These are phyloP conservation scores for Onthophagus taurus DNA, from an alignment of 1,140 invertebrate species.

Conservation along the genomic window DNA sequence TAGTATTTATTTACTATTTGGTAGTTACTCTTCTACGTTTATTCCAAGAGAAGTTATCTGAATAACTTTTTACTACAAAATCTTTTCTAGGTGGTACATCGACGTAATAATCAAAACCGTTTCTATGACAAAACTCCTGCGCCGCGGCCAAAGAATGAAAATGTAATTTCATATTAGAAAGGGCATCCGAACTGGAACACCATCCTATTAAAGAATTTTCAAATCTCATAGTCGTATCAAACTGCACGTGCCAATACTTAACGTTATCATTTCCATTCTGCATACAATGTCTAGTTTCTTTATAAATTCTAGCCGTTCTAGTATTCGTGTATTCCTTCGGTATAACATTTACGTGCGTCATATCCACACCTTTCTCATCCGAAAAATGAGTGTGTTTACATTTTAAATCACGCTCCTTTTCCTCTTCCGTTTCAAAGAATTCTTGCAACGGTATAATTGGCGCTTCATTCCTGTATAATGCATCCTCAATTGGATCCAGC, in stretches of 20 bases:
- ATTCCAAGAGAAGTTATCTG: constrained; percentile 5
- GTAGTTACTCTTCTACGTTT: background rate
- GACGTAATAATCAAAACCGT: constrained; percentile 6
- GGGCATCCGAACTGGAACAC: background rate
- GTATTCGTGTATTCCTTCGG: background rate
- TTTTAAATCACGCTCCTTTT: too few species aligned
- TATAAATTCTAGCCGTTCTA: constrained; percentile 3
- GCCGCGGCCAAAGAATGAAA: background rate
- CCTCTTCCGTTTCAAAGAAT: too few species aligned
- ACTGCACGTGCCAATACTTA: constrained; percentile 2
- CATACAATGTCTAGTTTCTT: constrained; percentile 2
- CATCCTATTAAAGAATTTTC: constrained; percentile 6
- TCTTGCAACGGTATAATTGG: too few species aligned
- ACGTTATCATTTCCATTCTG: constrained; percentile 1
- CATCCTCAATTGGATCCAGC: too few species aligned
- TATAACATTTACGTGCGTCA: background rate
- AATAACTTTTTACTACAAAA: background rate
- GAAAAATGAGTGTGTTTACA: too few species aligned
- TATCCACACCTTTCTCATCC: too few species aligned
- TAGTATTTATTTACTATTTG: constrained; percentile 3
- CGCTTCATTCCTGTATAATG: too few species aligned
- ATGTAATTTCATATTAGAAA: constrained; percentile 5
- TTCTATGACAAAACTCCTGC: background rate
- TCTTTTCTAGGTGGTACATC: constrained; percentile 6
- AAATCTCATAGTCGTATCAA: background rate